Base-by-base conservation (phyloP, 2,888 invertebrate species). In the Antheraea assamensis region DNA sequence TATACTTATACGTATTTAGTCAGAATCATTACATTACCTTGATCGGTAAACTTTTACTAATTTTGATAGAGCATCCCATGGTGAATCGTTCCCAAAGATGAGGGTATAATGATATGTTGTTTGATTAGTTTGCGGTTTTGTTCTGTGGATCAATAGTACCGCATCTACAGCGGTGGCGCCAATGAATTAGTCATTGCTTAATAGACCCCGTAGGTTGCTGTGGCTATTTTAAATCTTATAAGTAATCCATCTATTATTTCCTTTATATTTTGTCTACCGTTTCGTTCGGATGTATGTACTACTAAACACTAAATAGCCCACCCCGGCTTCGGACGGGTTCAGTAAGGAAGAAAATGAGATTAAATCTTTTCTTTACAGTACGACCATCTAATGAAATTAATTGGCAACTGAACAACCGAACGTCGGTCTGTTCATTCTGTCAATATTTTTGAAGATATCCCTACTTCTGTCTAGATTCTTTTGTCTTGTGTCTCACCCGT, bases 41-140 rank as follows among this genome's bases (percentile, higher is more conserved):
- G 42, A 70, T 19, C n/a, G 31, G 55, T 47, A 76, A 77, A 83
- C 86, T 89, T 88, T 88, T 88, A 84, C 88, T 84, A 81, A 82
- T 82, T 84, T 86, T 82, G 83, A 83, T 81, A 74, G 80, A 75
- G 84, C 87, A 86, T 87, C 85, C 83, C 83, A 80, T 76, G 83
- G 82, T 77, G 82, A 83, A 81, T 84, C 85, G 83, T 90, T 91
- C 83, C 83, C 81, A 80, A 89, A 90, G 91, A 91, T 88, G 90
- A 90, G 84, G 89, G 86, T 82, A 87, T 94, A 94, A 94, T 93
- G 83, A 92, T 86, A 84, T 86, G 90, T 88, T 93, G 81, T 88
- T 88, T 92, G 94, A 94, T 94, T 93, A 92, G 90, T 92, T 93
- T 92, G 93, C 88, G 92, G 93, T 91, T 86, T 80, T 83, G 79